These are phyloP conservation scores for Hippasteria phrygiana DNA, from an alignment of 53 echinoderm and acorn worm genomes.

Conservation along the genomic window DNA sequence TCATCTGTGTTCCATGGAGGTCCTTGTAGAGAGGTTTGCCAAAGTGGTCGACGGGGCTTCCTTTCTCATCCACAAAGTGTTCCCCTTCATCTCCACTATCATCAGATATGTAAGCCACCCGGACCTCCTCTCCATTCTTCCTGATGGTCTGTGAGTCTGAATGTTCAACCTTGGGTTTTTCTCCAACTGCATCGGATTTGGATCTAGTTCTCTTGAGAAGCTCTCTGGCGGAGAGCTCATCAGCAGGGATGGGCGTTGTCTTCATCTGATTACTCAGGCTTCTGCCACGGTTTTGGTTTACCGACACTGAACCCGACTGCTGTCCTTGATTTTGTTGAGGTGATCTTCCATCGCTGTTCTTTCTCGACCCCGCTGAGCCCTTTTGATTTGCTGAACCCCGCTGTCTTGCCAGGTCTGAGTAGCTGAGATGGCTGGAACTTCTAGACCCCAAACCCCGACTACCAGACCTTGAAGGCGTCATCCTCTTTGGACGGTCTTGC, in stretches of 20 bases:
- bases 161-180: constrained; percentile 24
- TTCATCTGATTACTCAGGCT: constrained; percentile 13
- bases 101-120: constrained; percentile 94
- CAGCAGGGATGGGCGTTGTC: constrained; percentile 45
- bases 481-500: not conserved
- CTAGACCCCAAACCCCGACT: constrained; percentile 17
- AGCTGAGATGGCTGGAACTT: not conserved
- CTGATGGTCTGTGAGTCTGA: constrained; percentile 30
- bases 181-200: constrained; percentile 2
- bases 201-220: constrained; percentile 12
- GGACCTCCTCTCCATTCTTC: constrained; percentile 74
- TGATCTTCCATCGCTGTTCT: not conserved
- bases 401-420: constrained; percentile 15
- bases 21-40: constrained; percentile 71
- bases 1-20: not conserved
- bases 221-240: constrained; percentile 52
- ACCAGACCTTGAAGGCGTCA: not conserved
- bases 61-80: constrained; percentile 97
- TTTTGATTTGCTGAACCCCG: constrained; percentile 30
- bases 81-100: constrained; percentile 95
- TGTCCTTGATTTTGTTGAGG: not conserved
- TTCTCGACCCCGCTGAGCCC: constrained; percentile 22
- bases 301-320: not conserved
- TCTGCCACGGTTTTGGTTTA: constrained; percentile 1
- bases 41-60: constrained; percentile 83